Conservation (phyloP, 2,113 vertebrate genomes). For the Forbesichthys papilliferus region DNA sequence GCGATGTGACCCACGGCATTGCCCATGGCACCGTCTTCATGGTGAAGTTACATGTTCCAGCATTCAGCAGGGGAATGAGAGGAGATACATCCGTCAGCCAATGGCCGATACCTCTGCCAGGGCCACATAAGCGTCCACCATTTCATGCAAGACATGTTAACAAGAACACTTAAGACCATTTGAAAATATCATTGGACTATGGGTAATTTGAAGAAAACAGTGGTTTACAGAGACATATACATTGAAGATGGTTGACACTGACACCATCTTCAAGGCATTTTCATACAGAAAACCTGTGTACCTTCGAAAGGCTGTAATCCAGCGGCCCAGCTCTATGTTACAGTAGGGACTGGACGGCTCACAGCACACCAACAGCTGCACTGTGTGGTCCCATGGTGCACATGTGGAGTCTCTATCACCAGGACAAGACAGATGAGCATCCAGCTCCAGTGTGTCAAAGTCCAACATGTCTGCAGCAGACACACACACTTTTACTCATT, state of each 20-base stretch:
- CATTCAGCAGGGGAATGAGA: conserved; percentile 73
- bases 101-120: conserved; percentile 70
- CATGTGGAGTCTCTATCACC: conserved; percentile 72
- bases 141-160: too few species aligned
- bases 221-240: background rate
- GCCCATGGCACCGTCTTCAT: conserved; percentile 81
- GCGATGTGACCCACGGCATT: conserved; percentile 76
- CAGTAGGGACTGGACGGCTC: conserved; percentile 57
- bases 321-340: conserved; percentile 77
- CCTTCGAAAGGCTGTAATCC: conserved; percentile 83
- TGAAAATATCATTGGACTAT: too few species aligned
- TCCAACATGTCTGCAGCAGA: conserved; percentile 47
- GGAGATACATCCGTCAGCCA: conserved; percentile 81
- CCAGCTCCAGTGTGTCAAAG: conserved; percentile 71
- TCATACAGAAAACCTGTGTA: background rate
- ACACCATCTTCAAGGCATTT: background rate
- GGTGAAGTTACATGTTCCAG: conserved; percentile 66
- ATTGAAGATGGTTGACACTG: background rate
- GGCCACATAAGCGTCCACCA: background rate
- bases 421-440: conserved; percentile 76
- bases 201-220: too few species aligned
- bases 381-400: conserved; percentile 79
- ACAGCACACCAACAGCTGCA: conserved; percentile 79
- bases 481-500: background rate
- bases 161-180: background rate